A percentile compares a stretch with the other conserved stretches of the same genome.
Conservation (phyloP, 2,888 invertebrate species). For the Parnassius orleans region DNA sequence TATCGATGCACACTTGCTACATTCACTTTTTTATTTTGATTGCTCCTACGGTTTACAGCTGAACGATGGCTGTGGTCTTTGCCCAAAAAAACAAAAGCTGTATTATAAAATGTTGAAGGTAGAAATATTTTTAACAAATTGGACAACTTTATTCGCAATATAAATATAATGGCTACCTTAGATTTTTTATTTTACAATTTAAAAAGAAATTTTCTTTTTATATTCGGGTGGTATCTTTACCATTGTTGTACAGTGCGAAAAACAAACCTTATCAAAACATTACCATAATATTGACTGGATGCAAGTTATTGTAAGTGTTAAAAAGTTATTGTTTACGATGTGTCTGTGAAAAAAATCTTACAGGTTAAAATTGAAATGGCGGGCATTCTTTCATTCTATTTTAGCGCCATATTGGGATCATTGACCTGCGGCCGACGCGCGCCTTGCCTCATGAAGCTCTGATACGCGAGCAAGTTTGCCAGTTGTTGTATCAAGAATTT, state of each 20-base stretch:
- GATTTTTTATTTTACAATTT: no score
- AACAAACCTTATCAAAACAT: neutral
- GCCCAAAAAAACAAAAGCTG: no score
- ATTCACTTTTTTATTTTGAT: conserved; percentile 16
- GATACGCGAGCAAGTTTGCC: conserved; percentile 14
- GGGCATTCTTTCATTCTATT: conserved; percentile 76
- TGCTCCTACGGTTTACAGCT: conserved; percentile 14
- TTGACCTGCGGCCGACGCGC: conserved; percentile 61
- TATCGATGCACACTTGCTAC: conserved; percentile 34
- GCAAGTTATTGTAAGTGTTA: conserved; percentile 36
- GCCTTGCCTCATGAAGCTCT: conserved; percentile 17
- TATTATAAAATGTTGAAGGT: no score
- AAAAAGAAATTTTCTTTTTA: no score
- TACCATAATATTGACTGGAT: conserved; percentile 2
- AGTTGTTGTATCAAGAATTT: conserved; percentile 19
- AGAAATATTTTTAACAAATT: no score
- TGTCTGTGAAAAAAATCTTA: conserved; percentile 62
- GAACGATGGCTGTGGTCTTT: conserved; percentile 5
- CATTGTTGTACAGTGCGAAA: neutral
- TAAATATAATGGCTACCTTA: no score
- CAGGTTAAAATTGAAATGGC: conserved; percentile 75
- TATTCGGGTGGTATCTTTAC: no score
- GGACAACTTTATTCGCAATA: no score
- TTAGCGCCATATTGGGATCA: conserved; percentile 73
- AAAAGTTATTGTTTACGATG: conserved; percentile 44